Percentiles rank a stretch among this genome's conserved stretches.
These are phyloP conservation scores for Muricea muricata DNA, from an alignment of 92 coral and sea anemone species.

Conservation along the genomic window DNA sequence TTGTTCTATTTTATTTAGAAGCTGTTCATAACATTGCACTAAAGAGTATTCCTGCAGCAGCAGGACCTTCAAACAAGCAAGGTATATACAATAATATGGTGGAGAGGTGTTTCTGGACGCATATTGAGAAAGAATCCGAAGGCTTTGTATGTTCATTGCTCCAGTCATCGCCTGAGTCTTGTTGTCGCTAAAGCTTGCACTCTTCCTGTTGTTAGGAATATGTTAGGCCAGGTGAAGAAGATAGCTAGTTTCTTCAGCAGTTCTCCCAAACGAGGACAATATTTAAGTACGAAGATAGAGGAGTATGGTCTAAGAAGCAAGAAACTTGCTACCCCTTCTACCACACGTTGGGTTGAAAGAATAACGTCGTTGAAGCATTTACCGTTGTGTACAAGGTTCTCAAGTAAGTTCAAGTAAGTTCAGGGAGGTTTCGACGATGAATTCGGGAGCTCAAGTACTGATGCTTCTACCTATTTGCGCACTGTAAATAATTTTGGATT, in stretches of 20 bases:
- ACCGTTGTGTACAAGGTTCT: neutral
- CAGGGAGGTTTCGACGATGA: neutral
- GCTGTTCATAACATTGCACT: too few relatives aligned
- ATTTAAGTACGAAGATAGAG: neutral
- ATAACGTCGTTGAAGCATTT: neutral
- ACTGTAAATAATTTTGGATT: neutral
- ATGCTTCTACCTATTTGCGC: neutral
- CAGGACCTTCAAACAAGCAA: too few relatives aligned
- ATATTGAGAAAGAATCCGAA: too few relatives aligned
- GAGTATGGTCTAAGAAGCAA: neutral
- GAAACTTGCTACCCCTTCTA: neutral
- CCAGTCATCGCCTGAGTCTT: constrained; percentile 3
- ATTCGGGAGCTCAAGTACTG: neutral
- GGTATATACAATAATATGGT: too few relatives aligned
- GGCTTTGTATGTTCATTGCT: too few relatives aligned
- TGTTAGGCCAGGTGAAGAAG: constrained; percentile 33
- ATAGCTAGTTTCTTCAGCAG: constrained; percentile 34
- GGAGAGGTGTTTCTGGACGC: neutral
- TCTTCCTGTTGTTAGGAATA: constrained; percentile 26
- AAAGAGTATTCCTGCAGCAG: too few relatives aligned
- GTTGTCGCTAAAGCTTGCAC: constrained; percentile 29
- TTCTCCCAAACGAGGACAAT: neutral
- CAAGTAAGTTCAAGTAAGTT: neutral
- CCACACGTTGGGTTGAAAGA: neutral
- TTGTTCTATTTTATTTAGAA: too few relatives aligned